A percentile compares a stretch with the other conserved stretches of the same genome.
Evolutionary conservation across 2,113 vertebrate species (phyloP).

Genomic region (Myrmecobius fasciatus): DNA sequence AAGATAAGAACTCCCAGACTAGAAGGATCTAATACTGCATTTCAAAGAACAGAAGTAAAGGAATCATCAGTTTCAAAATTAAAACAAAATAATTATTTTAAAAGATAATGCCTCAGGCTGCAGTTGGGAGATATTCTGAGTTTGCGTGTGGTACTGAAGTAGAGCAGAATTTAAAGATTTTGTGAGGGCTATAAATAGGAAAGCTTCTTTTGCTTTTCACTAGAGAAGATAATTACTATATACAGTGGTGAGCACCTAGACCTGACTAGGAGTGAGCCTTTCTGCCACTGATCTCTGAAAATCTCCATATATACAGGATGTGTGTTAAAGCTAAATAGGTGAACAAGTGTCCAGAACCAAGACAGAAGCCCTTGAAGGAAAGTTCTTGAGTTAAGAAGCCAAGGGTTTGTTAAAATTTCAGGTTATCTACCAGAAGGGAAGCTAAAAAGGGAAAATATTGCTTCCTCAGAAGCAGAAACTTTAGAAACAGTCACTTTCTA

Average conservation of each 20-base stretch:
- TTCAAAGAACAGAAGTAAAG: background rate
- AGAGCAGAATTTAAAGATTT: background rate
- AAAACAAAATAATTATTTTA: slow-evolving; percentile 7
- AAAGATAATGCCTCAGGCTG: background rate
- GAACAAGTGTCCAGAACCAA: background rate
- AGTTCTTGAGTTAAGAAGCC: background rate
- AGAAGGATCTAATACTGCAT: background rate
- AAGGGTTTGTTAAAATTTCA: background rate
- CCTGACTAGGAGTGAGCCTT: background rate
- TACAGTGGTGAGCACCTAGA: background rate
- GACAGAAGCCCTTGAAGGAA: background rate
- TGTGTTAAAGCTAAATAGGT: background rate
- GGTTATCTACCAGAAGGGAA: background rate
- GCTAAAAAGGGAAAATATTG: background rate
- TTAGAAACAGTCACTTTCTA: background rate
- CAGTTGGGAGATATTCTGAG: background rate
- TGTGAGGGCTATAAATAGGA: background rate
- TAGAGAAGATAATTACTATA: background rate
- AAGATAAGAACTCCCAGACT: background rate
- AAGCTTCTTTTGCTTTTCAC: background rate
- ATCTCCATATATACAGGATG: background rate
- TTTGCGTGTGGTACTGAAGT: background rate
- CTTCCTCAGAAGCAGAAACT: background rate
- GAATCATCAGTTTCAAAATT: background rate
- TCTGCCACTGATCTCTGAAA: background rate